Evolutionary conservation across 2,113 vertebrate genomes (phyloP).

Genomic region (Lanius collurio): DNA sequence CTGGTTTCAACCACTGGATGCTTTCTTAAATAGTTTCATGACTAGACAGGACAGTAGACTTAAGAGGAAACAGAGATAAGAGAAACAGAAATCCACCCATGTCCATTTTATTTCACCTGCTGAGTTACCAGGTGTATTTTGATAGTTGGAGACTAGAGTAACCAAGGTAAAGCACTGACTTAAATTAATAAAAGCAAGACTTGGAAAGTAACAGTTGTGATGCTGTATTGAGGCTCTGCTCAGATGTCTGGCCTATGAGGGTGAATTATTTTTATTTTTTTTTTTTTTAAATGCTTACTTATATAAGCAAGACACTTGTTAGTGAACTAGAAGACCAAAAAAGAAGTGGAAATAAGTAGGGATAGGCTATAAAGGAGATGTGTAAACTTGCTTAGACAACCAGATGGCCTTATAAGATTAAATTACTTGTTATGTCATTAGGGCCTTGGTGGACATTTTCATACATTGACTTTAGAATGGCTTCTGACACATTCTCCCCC

Average conservation of each 20-base stretch:
- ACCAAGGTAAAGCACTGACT: background rate
- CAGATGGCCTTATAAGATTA: background rate
- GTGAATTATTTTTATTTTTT: background rate
- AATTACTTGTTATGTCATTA: background rate
- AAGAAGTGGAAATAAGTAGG: background rate
- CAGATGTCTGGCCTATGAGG: background rate
- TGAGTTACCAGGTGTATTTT: background rate
- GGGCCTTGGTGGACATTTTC: background rate
- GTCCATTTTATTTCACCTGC: background rate
- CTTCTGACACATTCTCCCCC: background rate
- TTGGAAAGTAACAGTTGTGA: background rate
- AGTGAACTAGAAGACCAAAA: background rate
- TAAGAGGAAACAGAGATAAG: background rate
- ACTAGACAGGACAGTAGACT: background rate
- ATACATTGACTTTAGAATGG: background rate
- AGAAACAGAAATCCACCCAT: background rate
- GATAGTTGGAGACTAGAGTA: background rate
- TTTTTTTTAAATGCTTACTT: background rate
- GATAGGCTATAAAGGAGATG: background rate
- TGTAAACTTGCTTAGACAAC: background rate
- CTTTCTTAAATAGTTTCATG: background rate
- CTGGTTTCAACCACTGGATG: background rate
- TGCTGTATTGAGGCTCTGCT: background rate
- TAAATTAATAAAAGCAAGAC: background rate
- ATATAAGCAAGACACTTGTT: background rate